Conservation (phyloP, 2,113 vertebrate species). For the Spea bombifrons region DNA sequence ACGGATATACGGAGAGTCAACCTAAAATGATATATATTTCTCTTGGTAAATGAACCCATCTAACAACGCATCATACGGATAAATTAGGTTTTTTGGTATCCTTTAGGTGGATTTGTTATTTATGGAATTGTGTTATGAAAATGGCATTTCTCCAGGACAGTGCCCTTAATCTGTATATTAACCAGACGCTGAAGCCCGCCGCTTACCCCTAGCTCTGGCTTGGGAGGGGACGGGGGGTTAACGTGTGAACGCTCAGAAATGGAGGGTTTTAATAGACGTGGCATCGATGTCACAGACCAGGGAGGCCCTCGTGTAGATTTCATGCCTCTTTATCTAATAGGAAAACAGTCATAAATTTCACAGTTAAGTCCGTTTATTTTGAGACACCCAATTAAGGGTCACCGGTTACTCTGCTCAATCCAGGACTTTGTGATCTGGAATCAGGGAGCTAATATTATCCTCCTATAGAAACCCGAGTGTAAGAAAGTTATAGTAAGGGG, state of each 20-base stretch:
- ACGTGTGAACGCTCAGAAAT: constrained; percentile 19
- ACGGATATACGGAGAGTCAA: too few relatives aligned
- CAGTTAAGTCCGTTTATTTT: constrained; percentile 18
- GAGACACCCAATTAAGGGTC: constrained; percentile 26
- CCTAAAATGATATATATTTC: too few relatives aligned
- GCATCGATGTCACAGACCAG: constrained; percentile 32
- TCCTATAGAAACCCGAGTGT: not conserved
- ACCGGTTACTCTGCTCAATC: not conserved
- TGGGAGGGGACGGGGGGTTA: constrained; percentile 15
- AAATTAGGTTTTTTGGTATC: too few relatives aligned
- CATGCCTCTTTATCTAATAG: constrained; percentile 32
- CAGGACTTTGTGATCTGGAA: not conserved
- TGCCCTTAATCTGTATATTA: too few relatives aligned
- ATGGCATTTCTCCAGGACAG: too few relatives aligned
- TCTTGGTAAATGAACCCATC: too few relatives aligned
- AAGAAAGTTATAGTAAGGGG: not conserved
- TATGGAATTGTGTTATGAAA: too few relatives aligned
- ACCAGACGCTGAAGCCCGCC: too few relatives aligned
- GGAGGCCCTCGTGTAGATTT: constrained; percentile 25
- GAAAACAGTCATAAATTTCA: constrained; percentile 35
- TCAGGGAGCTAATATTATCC: not conserved
- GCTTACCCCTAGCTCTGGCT: too few relatives aligned
- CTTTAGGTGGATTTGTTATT: too few relatives aligned
- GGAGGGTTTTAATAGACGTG: constrained; percentile 50
- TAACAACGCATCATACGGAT: too few relatives aligned